A percentile compares a stretch with the other conserved stretches of the same genome.
Conservation (phyloP, 2,113 vertebrate genomes). For the Puffinus mauretanicus region DNA sequence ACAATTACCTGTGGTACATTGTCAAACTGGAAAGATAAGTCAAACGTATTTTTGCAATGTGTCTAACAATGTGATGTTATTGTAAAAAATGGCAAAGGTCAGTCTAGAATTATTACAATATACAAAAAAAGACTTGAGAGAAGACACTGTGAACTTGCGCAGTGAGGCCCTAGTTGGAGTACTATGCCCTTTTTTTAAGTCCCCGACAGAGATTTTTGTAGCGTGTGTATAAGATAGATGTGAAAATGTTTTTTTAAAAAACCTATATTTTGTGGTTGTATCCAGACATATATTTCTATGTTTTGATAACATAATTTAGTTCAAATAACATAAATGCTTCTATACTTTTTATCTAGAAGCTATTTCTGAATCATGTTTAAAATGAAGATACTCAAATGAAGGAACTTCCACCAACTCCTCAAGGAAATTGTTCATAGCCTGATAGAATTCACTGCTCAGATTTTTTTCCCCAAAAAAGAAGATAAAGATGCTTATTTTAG, state of each 20-base stretch:
- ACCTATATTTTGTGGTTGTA: neutral
- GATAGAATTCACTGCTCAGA: neutral
- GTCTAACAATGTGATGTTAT: neutral
- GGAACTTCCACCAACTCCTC: neutral
- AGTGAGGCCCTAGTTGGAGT: neutral
- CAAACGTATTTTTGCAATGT: neutral
- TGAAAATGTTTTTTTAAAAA: neutral
- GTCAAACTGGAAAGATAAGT: neutral
- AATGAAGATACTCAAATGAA: neutral
- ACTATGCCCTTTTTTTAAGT: neutral
- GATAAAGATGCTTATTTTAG: neutral
- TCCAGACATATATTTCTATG: neutral
- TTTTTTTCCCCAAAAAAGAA: neutral
- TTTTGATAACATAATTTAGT: neutral
- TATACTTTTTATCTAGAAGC: neutral
- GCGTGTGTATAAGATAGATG: accelerated
- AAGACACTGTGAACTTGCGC: neutral
- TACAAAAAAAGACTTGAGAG: neutral
- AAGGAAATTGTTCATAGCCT: neutral
- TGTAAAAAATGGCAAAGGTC: neutral
- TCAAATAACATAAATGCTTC: neutral
- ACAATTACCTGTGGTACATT: neutral
- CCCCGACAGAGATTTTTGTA: neutral
- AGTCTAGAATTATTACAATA: neutral
- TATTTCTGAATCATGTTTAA: neutral